phyloP scores from a whole-genome alignment of 2,113 vertebrate species.

The Turdus rufiventris region DNA sequence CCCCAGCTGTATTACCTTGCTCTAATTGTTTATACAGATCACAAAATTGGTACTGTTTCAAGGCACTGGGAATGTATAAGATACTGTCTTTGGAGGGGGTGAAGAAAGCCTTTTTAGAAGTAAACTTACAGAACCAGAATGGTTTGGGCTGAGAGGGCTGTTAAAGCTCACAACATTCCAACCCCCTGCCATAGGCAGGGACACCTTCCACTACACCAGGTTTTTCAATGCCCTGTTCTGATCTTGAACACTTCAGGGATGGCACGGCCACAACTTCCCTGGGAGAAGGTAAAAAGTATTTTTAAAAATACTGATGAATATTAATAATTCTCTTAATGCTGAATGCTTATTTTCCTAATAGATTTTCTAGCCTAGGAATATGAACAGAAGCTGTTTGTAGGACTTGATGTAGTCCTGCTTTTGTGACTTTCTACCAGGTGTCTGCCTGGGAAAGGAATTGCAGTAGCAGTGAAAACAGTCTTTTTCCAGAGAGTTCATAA shows the following conservation, averaged over 20 bases:
- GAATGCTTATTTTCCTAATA: not conserved
- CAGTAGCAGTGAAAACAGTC: not conserved
- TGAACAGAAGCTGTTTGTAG: not conserved
- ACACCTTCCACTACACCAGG: not conserved
- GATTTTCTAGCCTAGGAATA: not conserved
- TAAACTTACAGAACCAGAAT: not conserved
- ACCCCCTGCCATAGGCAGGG: not conserved
- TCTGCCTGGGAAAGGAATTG: not conserved
- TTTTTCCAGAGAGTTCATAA: not conserved
- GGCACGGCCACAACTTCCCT: not conserved
- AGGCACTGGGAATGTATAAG: not conserved
- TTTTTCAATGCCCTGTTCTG: not conserved
- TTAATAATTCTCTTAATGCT: not conserved
- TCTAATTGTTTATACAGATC: not conserved
- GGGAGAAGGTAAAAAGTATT: not conserved
- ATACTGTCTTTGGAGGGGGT: not conserved
- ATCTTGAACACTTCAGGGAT: not conserved
- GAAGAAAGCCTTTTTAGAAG: not conserved
- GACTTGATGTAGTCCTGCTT: not conserved
- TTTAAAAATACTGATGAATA: not conserved
- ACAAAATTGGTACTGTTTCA: not conserved
- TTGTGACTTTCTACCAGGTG: not conserved
- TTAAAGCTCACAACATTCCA: not conserved
- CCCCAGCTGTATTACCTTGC: not conserved
- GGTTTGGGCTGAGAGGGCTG: not conserved